Base-by-base conservation (phyloP, 2,888 invertebrate species). In the Coleophora deauratella region DNA sequence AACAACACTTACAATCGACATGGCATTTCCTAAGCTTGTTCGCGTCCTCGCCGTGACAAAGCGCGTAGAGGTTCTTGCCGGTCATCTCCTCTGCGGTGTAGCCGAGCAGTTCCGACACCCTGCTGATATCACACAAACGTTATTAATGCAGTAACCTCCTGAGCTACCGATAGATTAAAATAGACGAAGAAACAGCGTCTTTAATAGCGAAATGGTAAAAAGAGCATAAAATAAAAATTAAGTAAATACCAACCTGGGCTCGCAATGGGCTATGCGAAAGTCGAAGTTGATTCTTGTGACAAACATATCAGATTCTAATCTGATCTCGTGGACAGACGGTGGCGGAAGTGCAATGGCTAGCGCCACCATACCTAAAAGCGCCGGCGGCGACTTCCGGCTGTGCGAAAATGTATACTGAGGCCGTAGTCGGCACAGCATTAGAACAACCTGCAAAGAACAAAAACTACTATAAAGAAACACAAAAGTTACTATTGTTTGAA, bases 11-110 rank as follows among this genome's bases (percentile, higher is more conserved):
- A 98, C 98, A 89, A 87, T 98, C 98, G 75, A 94, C 89, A 78
- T 98, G 98, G 73, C 95, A 94, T 88, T 97, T 97, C 62, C 96
- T 90, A 68, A 98, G 89, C 80, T 94, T 95, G 77, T 94, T 93
- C 43, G 97, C 95, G 74, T 98, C 98, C 78, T 97, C 97, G 32
- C 97, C 97, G 74, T 98, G 98, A 78, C 97, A 97, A 59, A 98
- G 88, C 33, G 95, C 92, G 81, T 98, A 98, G 51, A 98, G 87
- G 76, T 96, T 97, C 81, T 94, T 94, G 54, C 96, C 97, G 51
- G 95, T 95, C 52, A 98, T 79, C 79, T 98, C 98, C 59, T 98
- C 98, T 4, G 97, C 92, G 14, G 93, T 91, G 72, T 98, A 97
- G 66, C 98, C 98, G 63, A 98, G 86, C 55, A 98, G 88, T 65